A percentile compares a stretch with the other conserved stretches of the same genome.
phyloP scores from a whole-genome alignment of 30 jellyfish, hydroid and myxozoan species.

The Cassiopea andromeda region DNA sequence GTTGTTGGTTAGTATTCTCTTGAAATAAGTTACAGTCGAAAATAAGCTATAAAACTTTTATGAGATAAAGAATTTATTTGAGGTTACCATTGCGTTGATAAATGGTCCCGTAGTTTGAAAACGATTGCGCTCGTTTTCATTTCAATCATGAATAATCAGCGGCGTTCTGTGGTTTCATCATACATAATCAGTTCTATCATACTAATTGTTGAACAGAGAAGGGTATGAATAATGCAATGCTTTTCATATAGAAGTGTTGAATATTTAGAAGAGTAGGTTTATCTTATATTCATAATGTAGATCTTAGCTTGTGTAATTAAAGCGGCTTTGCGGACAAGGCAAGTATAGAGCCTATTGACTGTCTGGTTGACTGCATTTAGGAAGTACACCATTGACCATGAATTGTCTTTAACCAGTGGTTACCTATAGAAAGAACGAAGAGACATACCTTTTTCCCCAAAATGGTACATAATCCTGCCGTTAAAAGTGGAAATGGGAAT shows the following conservation, averaged over 20 bases:
- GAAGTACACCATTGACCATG: no score
- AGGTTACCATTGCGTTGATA: neutral
- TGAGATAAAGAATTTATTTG: neutral
- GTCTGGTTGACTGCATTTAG: no score
- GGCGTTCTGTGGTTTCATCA: neutral
- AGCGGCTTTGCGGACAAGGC: no score
- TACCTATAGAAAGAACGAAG: no score
- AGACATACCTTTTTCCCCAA: no score
- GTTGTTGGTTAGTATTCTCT: slow-evolving; percentile 64
- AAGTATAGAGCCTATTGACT: no score
- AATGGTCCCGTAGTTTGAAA: neutral
- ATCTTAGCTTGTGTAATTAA: no score
- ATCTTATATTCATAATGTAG: neutral
- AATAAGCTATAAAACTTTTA: neutral
- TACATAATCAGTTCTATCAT: neutral
- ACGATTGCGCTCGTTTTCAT: neutral
- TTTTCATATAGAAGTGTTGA: neutral
- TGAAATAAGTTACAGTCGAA: neutral
- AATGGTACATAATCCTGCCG: no score
- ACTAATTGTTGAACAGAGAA: neutral
- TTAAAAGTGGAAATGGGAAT: no score
- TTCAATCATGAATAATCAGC: neutral
- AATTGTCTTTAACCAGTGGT: no score
- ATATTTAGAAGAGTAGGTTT: neutral
- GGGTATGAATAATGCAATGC: slow-evolving; percentile 6